Conservation (phyloP, 2,113 vertebrate genomes). For the Bufo bufo region DNA sequence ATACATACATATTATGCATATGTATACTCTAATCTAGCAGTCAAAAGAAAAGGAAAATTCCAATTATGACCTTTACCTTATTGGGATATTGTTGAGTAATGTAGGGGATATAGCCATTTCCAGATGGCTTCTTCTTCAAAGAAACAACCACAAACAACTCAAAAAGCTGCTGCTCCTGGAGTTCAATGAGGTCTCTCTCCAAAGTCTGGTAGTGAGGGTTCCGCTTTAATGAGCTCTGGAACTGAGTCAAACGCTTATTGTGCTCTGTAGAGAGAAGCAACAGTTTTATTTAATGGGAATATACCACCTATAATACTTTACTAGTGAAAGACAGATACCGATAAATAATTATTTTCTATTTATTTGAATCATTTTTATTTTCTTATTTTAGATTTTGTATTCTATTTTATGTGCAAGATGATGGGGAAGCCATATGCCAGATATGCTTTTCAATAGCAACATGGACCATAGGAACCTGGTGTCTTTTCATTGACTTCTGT, state of each 20-base stretch:
- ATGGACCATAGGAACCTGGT: no score
- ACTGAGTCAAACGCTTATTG: slow-evolving; percentile 77
- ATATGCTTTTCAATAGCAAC: no score
- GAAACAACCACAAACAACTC: slow-evolving; percentile 97
- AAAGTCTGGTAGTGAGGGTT: slow-evolving; percentile 90
- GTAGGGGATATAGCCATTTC: slow-evolving; percentile 81
- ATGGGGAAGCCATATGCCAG: no score
- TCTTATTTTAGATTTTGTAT: no score
- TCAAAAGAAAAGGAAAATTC: neutral
- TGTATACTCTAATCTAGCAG: neutral
- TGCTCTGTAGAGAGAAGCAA: slow-evolving; percentile 66
- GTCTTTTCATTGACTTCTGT: no score
- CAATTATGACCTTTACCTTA: slow-evolving; percentile 74
- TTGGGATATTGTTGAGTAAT: slow-evolving; percentile 94
- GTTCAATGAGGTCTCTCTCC: slow-evolving; percentile 91
- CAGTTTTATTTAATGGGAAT: no score
- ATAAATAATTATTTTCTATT: no score
- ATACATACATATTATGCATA: neutral
- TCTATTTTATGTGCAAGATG: no score
- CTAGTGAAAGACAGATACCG: no score
- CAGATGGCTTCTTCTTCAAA: slow-evolving; percentile 81
- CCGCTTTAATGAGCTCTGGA: slow-evolving; percentile 81
- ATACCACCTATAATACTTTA: no score
- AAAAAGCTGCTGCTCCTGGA: slow-evolving; percentile 92
- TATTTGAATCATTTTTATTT: no score